phyloP scores from a whole-genome alignment of 1,140 invertebrate genomes.

The Leptopilina boulardi region DNA sequence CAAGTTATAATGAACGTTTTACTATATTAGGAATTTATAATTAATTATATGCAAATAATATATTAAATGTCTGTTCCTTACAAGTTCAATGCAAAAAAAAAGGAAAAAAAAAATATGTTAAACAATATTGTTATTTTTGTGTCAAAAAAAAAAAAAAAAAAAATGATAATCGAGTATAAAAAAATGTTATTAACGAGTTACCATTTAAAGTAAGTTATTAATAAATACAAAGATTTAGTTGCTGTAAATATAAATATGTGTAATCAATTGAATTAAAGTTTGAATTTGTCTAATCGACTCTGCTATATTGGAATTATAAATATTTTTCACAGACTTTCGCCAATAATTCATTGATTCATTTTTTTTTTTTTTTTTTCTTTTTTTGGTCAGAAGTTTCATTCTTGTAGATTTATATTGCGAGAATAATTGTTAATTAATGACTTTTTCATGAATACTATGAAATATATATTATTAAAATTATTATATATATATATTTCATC shows the following conservation, averaged over 20 bases:
- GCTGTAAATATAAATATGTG: conserved; percentile 30
- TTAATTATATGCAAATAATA: neutral
- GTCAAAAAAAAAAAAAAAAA: neutral
- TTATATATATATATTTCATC: conserved; percentile 6
- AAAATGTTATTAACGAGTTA: conserved; percentile 29
- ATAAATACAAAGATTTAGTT: conserved; percentile 17
- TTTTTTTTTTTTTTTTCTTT: neutral
- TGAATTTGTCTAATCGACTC: neutral
- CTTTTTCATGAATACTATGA: neutral
- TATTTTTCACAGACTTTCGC: conserved; percentile 13
- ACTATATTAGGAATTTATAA: neutral
- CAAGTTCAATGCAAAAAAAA: neutral
- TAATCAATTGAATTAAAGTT: conserved; percentile 18
- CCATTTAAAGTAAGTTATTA: conserved; percentile 33
- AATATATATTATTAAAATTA: neutral
- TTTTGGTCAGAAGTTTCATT: conserved; percentile 23
- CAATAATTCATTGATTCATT: conserved; percentile 19
- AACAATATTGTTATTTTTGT: conserved; percentile 21
- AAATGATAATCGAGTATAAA: conserved; percentile 25
- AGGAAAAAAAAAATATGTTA: neutral
- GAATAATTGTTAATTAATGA: conserved; percentile 24
- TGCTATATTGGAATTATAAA: conserved; percentile 10
- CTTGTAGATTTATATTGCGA: conserved; percentile 13
- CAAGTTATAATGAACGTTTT: neutral
- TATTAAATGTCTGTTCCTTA: neutral